These are phyloP conservation scores for Connochaetes taurinus DNA, from an alignment of 2,113 vertebrate genomes.

Conservation along the genomic window DNA sequence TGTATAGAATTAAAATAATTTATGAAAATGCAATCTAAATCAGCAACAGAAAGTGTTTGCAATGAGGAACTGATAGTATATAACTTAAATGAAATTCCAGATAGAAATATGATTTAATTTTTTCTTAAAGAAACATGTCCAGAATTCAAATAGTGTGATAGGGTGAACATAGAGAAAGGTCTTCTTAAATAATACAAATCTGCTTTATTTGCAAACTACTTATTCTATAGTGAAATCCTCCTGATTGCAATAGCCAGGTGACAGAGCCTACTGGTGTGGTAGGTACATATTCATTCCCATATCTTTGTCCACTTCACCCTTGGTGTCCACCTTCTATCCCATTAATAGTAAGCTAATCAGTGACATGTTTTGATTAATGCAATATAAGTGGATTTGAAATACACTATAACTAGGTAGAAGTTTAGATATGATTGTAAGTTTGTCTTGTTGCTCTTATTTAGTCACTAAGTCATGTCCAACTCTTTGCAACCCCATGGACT, in stretches of 20 bases:
- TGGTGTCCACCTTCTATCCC: background rate
- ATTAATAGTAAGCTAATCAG: background rate
- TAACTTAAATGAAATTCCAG: conserved; percentile 1
- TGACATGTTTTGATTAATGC: background rate
- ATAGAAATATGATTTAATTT: background rate
- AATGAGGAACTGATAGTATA: background rate
- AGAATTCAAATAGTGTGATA: background rate
- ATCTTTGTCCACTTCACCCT: background rate
- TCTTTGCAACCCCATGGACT: background rate
- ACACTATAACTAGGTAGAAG: background rate
- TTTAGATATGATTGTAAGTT: background rate
- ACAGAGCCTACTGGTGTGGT: background rate
- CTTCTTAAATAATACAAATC: background rate
- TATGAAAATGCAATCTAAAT: conserved; percentile 25
- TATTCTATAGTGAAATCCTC: background rate
- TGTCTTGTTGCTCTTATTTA: background rate
- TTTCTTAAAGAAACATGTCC: background rate
- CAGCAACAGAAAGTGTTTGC: background rate
- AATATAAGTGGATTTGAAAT: background rate
- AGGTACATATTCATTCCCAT: background rate
- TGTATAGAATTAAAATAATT: background rate
- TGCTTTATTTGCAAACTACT: background rate
- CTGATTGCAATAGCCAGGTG: background rate
- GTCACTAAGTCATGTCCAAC: background rate
- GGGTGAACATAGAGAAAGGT: background rate